A percentile compares a stretch with the other conserved stretches of the same genome.
These are phyloP conservation scores for Geotrypetes seraphini DNA, from an alignment of 2,797 vertebrate species.

Conservation along the genomic window DNA sequence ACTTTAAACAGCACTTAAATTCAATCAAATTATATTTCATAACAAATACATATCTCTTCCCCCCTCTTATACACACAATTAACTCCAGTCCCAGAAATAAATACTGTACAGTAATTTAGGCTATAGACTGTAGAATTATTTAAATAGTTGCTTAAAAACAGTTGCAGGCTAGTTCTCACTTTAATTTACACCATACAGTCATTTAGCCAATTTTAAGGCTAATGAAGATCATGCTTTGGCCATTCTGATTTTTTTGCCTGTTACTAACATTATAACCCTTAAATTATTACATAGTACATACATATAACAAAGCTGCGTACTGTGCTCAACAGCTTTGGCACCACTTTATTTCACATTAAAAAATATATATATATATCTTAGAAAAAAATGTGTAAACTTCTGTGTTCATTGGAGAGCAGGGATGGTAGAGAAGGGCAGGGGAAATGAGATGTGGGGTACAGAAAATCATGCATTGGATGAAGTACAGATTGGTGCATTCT, in stretches of 20 bases:
- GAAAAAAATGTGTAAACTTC: constrained; percentile 60
- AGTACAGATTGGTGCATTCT: no score
- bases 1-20: no score
- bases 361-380: constrained; percentile 79
- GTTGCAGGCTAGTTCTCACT: constrained; percentile 79
- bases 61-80: no score
- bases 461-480: no score
- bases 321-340: no score
- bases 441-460: no score
- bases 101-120: constrained; percentile 75
- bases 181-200: constrained; percentile 73
- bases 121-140: constrained; percentile 68
- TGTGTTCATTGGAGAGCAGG: constrained; percentile 25
- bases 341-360: constrained; percentile 54
- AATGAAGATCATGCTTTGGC: constrained; percentile 93
- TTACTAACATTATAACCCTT: constrained; percentile 45
- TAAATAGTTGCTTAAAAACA: constrained; percentile 53
- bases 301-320: constrained; percentile 60
- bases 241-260: constrained; percentile 44
- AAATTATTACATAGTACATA: constrained; percentile 80
- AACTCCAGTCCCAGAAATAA: constrained; percentile 50
- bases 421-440: not conserved
- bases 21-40: no score
- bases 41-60: no score
- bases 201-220: constrained; percentile 70